These are phyloP conservation scores for Cheilosia soror DNA, from an alignment of 2,888 invertebrate species.

Conservation along the genomic window DNA sequence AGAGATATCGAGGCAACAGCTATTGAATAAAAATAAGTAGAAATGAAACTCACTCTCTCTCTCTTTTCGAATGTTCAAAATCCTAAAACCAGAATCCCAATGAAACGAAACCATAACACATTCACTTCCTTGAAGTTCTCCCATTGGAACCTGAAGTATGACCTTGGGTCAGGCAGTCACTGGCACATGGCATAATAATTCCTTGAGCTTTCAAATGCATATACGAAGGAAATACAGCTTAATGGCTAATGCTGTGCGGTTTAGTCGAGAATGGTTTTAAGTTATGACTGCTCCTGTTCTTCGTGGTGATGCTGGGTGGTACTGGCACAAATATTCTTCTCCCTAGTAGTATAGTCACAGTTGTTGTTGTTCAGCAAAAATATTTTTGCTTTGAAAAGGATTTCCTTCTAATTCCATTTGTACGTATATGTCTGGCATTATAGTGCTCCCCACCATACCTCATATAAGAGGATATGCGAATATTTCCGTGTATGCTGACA, in stretches of 20 bases:
- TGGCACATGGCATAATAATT: slow-evolving; percentile 71
- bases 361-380: slow-evolving; percentile 56
- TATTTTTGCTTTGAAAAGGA: slow-evolving; percentile 54
- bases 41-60: background rate
- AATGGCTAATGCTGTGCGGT: slow-evolving; percentile 74
- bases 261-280: slow-evolving; percentile 73
- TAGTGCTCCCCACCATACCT: background rate
- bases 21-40: background rate
- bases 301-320: slow-evolving; percentile 13
- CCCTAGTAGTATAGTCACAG: slow-evolving; percentile 15
- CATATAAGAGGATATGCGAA: slow-evolving; percentile 47
- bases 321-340: background rate
- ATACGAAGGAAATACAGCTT: slow-evolving; percentile 64
- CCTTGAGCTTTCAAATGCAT: slow-evolving; percentile 71
- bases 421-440: slow-evolving; percentile 33
- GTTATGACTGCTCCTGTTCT: slow-evolving; percentile 68
- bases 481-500: slow-evolving; percentile 59
- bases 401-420: slow-evolving; percentile 34
- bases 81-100: slow-evolving; percentile 36
- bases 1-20: background rate
- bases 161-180: slow-evolving; percentile 72
- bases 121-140: slow-evolving; percentile 56
- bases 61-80: slow-evolving; percentile 13
- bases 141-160: slow-evolving; percentile 55
- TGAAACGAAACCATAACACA: slow-evolving; percentile 60